Base-by-base conservation (phyloP, 2,888 invertebrate genomes). In the Epinotia ramella region DNA sequence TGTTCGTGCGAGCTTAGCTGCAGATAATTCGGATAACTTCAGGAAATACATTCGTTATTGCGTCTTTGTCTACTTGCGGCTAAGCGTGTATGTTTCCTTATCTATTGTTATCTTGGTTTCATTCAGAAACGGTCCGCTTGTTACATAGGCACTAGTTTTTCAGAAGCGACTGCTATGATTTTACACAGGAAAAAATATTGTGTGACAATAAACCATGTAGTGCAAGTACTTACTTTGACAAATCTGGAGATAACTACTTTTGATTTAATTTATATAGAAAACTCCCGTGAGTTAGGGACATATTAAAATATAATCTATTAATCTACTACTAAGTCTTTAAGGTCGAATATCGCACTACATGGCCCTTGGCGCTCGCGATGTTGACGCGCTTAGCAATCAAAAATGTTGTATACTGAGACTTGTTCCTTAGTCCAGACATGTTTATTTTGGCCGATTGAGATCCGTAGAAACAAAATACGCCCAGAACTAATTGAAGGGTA, bases 1-100 rank as follows among this genome's bases (percentile, higher is more conserved):
- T 62, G 49, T 66, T 60, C 65, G 60, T 60, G 49, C 16, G 6
- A 53, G 60, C 65, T 62, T 59, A 46, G 24, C 28, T n/a, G 13
- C n/a, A 28, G 46, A 24, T 18, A 24, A 60, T 69, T 46, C 24
- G 69, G 44, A 46, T 57, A 68, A 44, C 24, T 59, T 68, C 2
- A 68, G 53, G 53, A 66, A 53, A 66, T n/a, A 53, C 1, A n/a
- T 13, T n/a, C 7, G 13, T 53, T 53, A 53, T 53, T 49, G 49
- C 13, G 49, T 49, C 49, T 49, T 40, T 49, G 49, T 49, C 13
- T 49, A 49, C 49, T 49, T 16, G 46, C 46, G 46, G 13, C 12
- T 49, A 49, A 49, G 16, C 49, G 16, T 49, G 16, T 49, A 16
- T 13, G 16, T 16, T 49, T 49, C 13, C 49, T 13, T 16, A 46